phyloP scores from a whole-genome alignment of 1,140 invertebrate genomes.

The Patella vulgata region DNA sequence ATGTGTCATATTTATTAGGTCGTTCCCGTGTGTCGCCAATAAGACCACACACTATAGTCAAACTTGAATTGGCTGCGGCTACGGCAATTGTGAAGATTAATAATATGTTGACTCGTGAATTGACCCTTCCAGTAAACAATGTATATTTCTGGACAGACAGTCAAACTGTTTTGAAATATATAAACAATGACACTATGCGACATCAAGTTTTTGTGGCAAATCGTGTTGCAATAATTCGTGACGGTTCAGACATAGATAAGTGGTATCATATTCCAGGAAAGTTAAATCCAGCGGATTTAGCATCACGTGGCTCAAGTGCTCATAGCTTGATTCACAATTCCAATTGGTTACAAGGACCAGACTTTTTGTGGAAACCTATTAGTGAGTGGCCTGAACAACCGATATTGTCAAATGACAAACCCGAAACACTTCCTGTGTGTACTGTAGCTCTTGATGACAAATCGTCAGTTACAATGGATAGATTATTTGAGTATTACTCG shows the following conservation, averaged over 20 bases:
- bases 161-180: constrained; percentile 15
- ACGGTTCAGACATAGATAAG: background rate
- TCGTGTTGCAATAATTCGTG: constrained; percentile 8
- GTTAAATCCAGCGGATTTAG: background rate
- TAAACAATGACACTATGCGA: constrained; percentile 10
- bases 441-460: no score
- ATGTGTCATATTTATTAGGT: constrained; percentile 2
- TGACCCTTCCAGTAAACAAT: constrained; percentile 23
- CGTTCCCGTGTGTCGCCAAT: constrained; percentile 18
- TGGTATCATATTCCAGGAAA: constrained; percentile 7
- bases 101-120: constrained; percentile 3
- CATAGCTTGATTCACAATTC: background rate
- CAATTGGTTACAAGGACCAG: background rate
- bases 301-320: constrained; percentile 1
- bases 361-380: constrained; percentile 8
- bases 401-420: background rate
- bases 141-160: constrained; percentile 26
- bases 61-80: constrained; percentile 21
- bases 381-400: constrained; percentile 3
- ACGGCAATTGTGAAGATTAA: background rate
- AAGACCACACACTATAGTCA: constrained; percentile 7
- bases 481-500: constrained; percentile 13
- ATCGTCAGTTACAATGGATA: background rate
- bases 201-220: constrained; percentile 14
- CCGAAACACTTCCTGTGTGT: background rate